A percentile compares a stretch with the other conserved stretches of the same genome.
phyloP scores from a whole-genome alignment of 2,888 invertebrate species.

The Zeuzera pyrina region DNA sequence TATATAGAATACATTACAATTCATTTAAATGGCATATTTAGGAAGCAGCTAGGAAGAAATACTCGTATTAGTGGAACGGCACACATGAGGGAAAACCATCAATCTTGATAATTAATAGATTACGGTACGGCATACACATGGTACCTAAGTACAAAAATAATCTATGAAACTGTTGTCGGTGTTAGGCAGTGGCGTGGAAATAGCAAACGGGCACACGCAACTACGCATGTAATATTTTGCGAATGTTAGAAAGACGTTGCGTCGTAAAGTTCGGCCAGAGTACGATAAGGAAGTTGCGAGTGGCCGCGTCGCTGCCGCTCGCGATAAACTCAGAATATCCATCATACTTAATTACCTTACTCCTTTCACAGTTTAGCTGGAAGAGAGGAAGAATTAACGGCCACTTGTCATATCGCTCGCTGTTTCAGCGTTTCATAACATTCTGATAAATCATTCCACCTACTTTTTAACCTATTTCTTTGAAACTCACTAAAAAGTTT shows the following conservation, averaged over 20 bases:
- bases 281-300: slow-evolving; percentile 51
- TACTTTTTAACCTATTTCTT: background rate
- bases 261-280: slow-evolving; percentile 37
- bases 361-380: slow-evolving; percentile 57
- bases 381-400: slow-evolving; percentile 48
- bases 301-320: slow-evolving; percentile 39
- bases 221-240: slow-evolving; percentile 33
- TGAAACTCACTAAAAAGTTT: background rate
- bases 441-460: slow-evolving; percentile 17
- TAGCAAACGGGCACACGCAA: no score
- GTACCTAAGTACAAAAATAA: no score
- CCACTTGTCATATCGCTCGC: slow-evolving; percentile 40
- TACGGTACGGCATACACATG: no score
- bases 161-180: no score
- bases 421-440: slow-evolving; percentile 38
- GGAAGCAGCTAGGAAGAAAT: no score
- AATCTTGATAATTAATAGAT: no score
- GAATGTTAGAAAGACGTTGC: slow-evolving; percentile 33
- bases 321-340: slow-evolving; percentile 64
- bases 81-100: no score
- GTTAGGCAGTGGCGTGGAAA: no score
- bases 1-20: no score
- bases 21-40: no score
- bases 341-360: slow-evolving; percentile 66
- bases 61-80: no score